Base-by-base conservation (phyloP, 2,888 invertebrate genomes). In the Argyresthia albistria region DNA sequence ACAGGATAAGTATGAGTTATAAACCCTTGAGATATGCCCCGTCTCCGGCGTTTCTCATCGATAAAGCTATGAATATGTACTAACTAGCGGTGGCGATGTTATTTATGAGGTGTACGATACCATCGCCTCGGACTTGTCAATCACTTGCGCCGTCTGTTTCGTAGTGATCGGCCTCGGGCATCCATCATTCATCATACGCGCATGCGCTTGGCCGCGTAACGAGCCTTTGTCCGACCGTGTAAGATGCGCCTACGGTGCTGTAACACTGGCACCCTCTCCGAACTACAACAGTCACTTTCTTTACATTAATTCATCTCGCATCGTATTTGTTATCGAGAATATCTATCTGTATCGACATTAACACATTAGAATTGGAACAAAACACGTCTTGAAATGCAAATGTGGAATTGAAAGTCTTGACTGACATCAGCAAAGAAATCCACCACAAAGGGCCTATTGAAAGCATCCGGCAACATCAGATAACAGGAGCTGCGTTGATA, bases 71-170 rank as follows among this genome's bases (percentile, higher is more conserved):
- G 83, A 84, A 86, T 83, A 75, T 79, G 73, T 72, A 72, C 80
- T 84, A 84, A 86, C 86, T 79, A 86, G 80, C 71, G 60, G 76
- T 79, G 79, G 80, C 79, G 74, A 74, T 68, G 73, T 84, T 82
- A 83, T 83, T 82, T 82, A 86, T 84, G 78, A 80, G 70, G 70
- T 64, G 52, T 35, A 65, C 67, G 81, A 81, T 81, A 76, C 72
- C 66, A 81, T 83, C 81, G 81, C 69, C 66, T 73, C 76, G 81
- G 76, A 83, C 86, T 86, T 86, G 87, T 87, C 87, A 82, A 82
- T 86, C 84, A 82, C 61, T 57, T 59, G 64, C 73, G 72, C 76
- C 25, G 25, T 25, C 25, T 25, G 25, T 25, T 25, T 25, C 25
- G 6, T 25, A 25, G 25, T 25, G 74, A 80, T 81, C 78, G 67